A percentile compares a stretch with the other conserved stretches of the same genome.
Conservation (phyloP, 2,113 vertebrate genomes). For the Trematomus loennbergii region DNA sequence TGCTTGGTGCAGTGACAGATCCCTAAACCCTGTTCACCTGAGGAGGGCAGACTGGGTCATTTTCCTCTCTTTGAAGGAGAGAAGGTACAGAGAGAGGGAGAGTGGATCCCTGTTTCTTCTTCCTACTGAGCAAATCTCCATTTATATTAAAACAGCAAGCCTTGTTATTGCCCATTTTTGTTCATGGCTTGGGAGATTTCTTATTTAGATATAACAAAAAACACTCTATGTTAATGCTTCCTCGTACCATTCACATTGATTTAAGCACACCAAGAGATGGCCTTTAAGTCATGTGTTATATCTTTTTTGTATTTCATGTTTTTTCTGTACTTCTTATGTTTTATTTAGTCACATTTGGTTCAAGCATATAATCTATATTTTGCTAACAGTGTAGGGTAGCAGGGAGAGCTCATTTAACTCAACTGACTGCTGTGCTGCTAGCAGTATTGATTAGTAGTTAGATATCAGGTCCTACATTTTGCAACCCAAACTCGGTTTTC, state of each 20-base stretch:
- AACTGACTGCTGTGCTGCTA: slow-evolving; percentile 18
- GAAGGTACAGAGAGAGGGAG: background rate
- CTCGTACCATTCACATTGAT: background rate
- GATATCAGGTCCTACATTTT: slow-evolving; percentile 43
- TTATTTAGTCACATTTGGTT: slow-evolving; percentile 33
- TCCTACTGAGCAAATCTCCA: slow-evolving; percentile 38
- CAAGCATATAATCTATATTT: slow-evolving; percentile 14
- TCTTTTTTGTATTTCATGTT: background rate
- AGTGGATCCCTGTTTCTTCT: slow-evolving; percentile 16
- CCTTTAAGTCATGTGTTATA: background rate
- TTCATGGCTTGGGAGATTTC: slow-evolving; percentile 37
- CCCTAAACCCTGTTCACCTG: slow-evolving; percentile 80
- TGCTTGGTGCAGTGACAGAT: slow-evolving; percentile 54
- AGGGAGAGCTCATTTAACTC: slow-evolving; percentile 35
- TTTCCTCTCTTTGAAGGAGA: slow-evolving; percentile 66
- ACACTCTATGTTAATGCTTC: background rate
- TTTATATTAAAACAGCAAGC: slow-evolving; percentile 41
- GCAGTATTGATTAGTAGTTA: slow-evolving; percentile 46
- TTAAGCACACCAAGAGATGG: background rate
- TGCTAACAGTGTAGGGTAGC: slow-evolving; percentile 15
- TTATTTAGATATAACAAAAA: slow-evolving; percentile 39
- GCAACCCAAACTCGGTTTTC: slow-evolving; percentile 30
- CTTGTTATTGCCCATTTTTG: slow-evolving; percentile 19
- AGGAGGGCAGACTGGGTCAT: slow-evolving; percentile 84
- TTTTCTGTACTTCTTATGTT: background rate